phyloP scores from a whole-genome alignment of 2,888 invertebrate genomes.

The Liodrosophila aerea region DNA sequence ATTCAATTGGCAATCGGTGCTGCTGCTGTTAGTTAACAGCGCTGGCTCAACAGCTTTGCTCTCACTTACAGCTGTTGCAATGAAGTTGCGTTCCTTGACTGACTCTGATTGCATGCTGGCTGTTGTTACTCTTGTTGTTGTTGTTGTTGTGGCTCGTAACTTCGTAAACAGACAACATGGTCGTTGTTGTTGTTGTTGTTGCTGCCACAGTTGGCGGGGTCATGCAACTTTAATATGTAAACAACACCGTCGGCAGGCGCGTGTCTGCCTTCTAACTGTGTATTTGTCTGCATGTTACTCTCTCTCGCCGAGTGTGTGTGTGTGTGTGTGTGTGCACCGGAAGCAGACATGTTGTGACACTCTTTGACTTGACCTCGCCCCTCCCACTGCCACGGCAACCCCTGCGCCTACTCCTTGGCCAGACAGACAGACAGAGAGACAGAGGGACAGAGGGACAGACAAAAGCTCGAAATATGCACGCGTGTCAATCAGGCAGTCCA shows the following conservation, averaged over 20 bases:
- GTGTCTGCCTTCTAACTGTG: constrained; percentile 53
- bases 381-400: constrained; percentile 26
- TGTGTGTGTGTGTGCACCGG: constrained; percentile 62
- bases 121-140: constrained; percentile 17
- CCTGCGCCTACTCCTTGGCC: not conserved
- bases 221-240: constrained; percentile 81
- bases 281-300: constrained; percentile 45
- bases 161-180: constrained; percentile 1
- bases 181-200: constrained; percentile 22
- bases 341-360: constrained; percentile 79
- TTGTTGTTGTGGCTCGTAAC: constrained; percentile 1
- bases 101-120: constrained; percentile 6
- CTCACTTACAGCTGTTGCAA: constrained; percentile 30
- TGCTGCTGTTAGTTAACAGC: constrained; percentile 43
- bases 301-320: constrained; percentile 28
- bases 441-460: constrained; percentile 33
- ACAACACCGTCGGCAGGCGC: constrained; percentile 72
- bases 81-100: constrained; percentile 20
- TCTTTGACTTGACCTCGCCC: constrained; percentile 75
- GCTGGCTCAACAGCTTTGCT: constrained; percentile 50
- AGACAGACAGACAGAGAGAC: constrained; percentile 32
- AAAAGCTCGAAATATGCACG: constrained; percentile 54
- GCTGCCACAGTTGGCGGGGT: constrained; percentile 65
- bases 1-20: too few species aligned
- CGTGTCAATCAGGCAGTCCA: constrained; percentile 71